These are phyloP conservation scores for Andrena cerasifolii DNA, from an alignment of 1,140 invertebrate genomes.

Conservation along the genomic window DNA sequence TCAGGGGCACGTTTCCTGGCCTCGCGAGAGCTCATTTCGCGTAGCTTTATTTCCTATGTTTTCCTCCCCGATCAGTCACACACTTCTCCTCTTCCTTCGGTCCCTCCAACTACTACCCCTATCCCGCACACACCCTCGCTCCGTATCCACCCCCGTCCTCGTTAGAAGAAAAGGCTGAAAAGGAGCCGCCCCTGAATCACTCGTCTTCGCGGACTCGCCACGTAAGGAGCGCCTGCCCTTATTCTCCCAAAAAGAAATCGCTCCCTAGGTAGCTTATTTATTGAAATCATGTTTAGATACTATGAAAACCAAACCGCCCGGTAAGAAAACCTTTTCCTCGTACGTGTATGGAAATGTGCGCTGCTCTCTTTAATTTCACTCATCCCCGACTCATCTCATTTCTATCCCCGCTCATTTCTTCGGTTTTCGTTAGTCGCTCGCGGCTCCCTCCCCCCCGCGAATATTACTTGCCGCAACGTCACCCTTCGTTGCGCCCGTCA, in stretches of 20 bases:
- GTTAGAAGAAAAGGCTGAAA: not conserved
- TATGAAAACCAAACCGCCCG: slow-evolving; percentile 69
- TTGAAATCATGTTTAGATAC: slow-evolving; percentile 77
- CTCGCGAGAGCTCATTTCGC: slow-evolving; percentile 12
- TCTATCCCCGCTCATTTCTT: not conserved
- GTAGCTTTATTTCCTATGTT: slow-evolving; percentile 33
- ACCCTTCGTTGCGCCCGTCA: not conserved
- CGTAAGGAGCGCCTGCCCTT: slow-evolving; percentile 62
- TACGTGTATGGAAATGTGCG: slow-evolving; percentile 61
- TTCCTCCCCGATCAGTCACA: slow-evolving; percentile 7
- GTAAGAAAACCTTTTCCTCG: slow-evolving; percentile 57
- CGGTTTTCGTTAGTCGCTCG: not conserved
- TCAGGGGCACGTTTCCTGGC: slow-evolving; percentile 11
- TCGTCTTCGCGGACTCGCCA: slow-evolving; percentile 59
- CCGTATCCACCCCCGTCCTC: too few relatives aligned
- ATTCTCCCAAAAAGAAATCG: slow-evolving; percentile 62
- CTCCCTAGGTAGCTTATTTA: slow-evolving; percentile 80
- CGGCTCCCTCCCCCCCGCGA: not conserved
- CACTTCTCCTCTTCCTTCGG: too few relatives aligned
- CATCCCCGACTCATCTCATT: not conserved
- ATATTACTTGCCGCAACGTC: not conserved
- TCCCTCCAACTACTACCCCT: too few relatives aligned
- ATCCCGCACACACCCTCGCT: too few relatives aligned
- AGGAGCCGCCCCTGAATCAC: slow-evolving; percentile 22
- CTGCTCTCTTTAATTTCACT: slow-evolving; percentile 63